Conservation (phyloP, 2,797 vertebrate genomes). For the Coregonus suidteri region DNA sequence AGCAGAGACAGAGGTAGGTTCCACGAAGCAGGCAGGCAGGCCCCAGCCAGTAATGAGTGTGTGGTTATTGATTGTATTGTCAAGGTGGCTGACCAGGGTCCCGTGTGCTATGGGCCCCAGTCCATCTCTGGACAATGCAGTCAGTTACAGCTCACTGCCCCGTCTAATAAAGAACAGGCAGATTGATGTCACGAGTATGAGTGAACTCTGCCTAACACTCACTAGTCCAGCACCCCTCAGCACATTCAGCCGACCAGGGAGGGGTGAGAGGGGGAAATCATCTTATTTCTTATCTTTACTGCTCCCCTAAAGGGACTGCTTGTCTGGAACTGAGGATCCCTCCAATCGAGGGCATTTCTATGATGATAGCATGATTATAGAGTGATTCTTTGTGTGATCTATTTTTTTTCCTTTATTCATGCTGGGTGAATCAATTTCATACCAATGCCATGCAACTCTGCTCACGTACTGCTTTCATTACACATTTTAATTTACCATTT, state of each 20-base stretch:
- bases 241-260: slow-evolving; percentile 20
- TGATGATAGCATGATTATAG: slow-evolving; percentile 1
- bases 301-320: neutral
- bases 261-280: slow-evolving; percentile 34
- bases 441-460: slow-evolving; percentile 1
- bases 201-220: slow-evolving; percentile 79
- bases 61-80: slow-evolving; percentile 84
- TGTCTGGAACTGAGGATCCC: neutral
- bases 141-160: slow-evolving; percentile 83
- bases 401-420: neutral
- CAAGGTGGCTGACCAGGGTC: slow-evolving; percentile 77
- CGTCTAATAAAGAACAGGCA: slow-evolving; percentile 83
- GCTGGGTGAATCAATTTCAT: slow-evolving; percentile 4
- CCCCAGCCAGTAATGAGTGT: slow-evolving; percentile 71
- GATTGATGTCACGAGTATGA: slow-evolving; percentile 81
- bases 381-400: neutral
- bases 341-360: slow-evolving; percentile 1
- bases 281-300: slow-evolving; percentile 38
- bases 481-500: slow-evolving; percentile 6
- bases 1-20: slow-evolving; percentile 33
- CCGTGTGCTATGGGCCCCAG: slow-evolving; percentile 72
- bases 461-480: neutral
- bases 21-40: slow-evolving; percentile 46
- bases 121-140: slow-evolving; percentile 85
- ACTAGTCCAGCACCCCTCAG: slow-evolving; percentile 49